phyloP scores from a whole-genome alignment of 1,140 invertebrate genomes.

The Frieseomelitta varia region DNA sequence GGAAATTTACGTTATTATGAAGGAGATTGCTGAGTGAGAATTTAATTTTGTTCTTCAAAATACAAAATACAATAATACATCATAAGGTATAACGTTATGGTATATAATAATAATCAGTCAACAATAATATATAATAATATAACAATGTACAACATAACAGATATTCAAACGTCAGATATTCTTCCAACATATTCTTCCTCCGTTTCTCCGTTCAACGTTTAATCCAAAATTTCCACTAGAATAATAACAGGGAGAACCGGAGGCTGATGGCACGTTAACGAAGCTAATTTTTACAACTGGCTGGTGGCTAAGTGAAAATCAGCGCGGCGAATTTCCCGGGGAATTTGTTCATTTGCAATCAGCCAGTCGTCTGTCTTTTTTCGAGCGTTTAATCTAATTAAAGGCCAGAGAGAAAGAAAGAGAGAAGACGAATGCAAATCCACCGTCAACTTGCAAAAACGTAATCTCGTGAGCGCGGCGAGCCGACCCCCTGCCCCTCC shows the following conservation, averaged over 20 bases:
- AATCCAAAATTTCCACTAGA: neutral
- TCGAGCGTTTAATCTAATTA: neutral
- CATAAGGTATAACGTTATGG: too few species aligned
- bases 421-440: conserved; percentile 3
- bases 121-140: too few species aligned
- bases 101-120: too few species aligned
- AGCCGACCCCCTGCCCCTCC: too few species aligned
- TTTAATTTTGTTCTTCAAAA: too few species aligned
- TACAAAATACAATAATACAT: too few species aligned
- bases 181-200: too few species aligned
- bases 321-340: too few species aligned
- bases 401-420: neutral
- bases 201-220: neutral
- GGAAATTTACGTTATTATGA: too few species aligned
- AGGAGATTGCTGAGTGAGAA: too few species aligned
- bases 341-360: neutral
- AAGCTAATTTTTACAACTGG: neutral
- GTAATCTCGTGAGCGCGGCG: neutral
- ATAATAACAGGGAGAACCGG: neutral
- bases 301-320: neutral
- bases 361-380: neutral
- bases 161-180: too few species aligned
- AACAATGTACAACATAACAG: too few species aligned
- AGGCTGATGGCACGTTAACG: neutral
- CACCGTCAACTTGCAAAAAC: neutral